Evolutionary conservation across 1,140 invertebrate genomes (phyloP), one percentile per base, ranked within the genome.

Genomic region (Sitodiplosis mosellana): DNA sequence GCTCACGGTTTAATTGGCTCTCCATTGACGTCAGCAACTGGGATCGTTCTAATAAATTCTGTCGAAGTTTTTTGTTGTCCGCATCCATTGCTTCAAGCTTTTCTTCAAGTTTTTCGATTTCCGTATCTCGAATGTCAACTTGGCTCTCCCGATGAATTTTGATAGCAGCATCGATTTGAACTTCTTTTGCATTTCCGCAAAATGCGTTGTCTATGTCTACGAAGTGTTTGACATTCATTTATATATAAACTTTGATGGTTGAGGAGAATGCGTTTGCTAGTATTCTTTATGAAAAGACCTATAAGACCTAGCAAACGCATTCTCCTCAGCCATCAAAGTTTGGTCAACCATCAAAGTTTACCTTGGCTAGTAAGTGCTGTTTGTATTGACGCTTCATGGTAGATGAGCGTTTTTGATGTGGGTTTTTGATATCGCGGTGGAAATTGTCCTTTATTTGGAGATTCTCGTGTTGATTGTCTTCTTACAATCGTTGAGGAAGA

Each of bases 341-440:
- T n/a, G n/a, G n/a, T n/a, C n/a, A n/a, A n/a, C n/a, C n/a, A n/a
- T n/a, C n/a, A n/a, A n/a, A n/a, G n/a, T n/a, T n/a, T n/a, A n/a
- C n/a, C n/a, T 1, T 64, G 58, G 37, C 76, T 73, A 0, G 80
- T 74, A 19, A 87, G 59, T 7, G 78, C 80, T 0, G 84, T 87
- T 57, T 87, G 84, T 3, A 75, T 71, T 14, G 70, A 69, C 0
- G 70, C 80, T 62, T 87, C 84, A 49, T 85, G 82, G 58, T 84
- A 87, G 48, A 87, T 87, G 53, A 75, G 70, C 0, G 79, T 83
- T 55, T 70, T 72, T 20, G 64, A 57, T 1, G 46, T 34, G 0
- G 20, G 49, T 55, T 62, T 65, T 45, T 59, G 67, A 69, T 50
- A 73, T 71, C 34, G 70, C 64, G 18, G 57, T 56, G 14, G 55